phyloP scores from a whole-genome alignment of 2,797 vertebrate genomes.

The Myoxocephalus aenaeus region DNA sequence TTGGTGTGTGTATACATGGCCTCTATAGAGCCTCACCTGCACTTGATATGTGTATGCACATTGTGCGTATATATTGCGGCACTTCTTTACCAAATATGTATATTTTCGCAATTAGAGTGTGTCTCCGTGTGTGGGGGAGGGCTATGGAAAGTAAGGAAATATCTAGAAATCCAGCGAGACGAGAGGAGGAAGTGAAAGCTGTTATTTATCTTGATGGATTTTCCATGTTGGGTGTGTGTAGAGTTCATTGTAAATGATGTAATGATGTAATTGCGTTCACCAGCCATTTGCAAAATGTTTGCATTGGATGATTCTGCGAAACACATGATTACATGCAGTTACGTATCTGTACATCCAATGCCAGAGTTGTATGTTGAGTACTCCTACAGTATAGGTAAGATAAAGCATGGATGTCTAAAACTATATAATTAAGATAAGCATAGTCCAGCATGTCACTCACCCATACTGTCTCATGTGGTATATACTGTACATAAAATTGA shows the following conservation, averaged over 20 bases:
- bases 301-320: slow-evolving; percentile 9
- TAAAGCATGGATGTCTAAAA: not conserved
- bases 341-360: not conserved
- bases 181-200: slow-evolving; percentile 13
- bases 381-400: not conserved
- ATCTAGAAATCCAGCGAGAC: not conserved
- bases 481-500: not conserved
- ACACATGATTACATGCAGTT: not conserved
- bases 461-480: not conserved
- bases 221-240: slow-evolving; percentile 24
- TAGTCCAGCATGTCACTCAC: not conserved
- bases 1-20: not conserved
- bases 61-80: not conserved
- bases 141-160: not conserved
- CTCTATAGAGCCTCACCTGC: not conserved
- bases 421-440: not conserved
- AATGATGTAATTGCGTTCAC: slow-evolving; percentile 18
- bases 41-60: not conserved
- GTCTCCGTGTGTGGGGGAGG: fast-evolving
- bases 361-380: not conserved
- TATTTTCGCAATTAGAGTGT: slow-evolving; percentile 14
- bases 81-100: not conserved
- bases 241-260: slow-evolving; percentile 35
- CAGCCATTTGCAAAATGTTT: slow-evolving; percentile 16
- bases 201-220: slow-evolving; percentile 46